These are phyloP conservation scores for Temnothorax unifasciatus DNA, from an alignment of 2,888 invertebrate species.

Conservation along the genomic window DNA sequence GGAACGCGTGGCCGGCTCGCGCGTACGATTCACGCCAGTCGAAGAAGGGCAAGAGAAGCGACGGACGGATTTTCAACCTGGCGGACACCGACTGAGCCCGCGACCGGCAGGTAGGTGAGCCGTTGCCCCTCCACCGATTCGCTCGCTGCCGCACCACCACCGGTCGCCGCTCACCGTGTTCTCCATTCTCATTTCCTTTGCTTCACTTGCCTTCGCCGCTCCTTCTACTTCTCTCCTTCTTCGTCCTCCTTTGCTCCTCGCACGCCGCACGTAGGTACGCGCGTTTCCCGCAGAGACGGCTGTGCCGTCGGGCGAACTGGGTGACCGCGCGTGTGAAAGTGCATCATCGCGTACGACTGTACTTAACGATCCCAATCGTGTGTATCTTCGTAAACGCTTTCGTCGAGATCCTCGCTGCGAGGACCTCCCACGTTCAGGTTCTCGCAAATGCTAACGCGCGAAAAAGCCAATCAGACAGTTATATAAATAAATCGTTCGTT, in stretches of 20 bases:
- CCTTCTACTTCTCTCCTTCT: conserved; percentile 58
- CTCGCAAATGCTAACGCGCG: not conserved
- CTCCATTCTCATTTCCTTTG: conserved; percentile 78
- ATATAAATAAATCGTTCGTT: not conserved
- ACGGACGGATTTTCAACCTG: conserved; percentile 83
- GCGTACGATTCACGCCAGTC: conserved; percentile 51
- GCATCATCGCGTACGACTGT: conserved; percentile 9
- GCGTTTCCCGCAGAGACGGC: conserved; percentile 46
- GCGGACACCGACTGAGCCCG: conserved; percentile 84
- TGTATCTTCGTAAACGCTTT: conserved; percentile 3
- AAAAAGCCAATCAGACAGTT: not conserved
- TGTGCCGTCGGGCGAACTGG: conserved; percentile 23
- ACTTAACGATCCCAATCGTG: not conserved
- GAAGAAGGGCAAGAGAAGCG: conserved; percentile 73
- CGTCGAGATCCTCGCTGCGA: not conserved
- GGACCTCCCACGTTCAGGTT: not conserved
- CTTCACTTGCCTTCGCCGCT: conserved; percentile 71
- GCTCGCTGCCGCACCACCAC: conserved; percentile 66
- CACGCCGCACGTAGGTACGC: conserved; percentile 21
- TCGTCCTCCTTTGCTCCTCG: conserved; percentile 61
- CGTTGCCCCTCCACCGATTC: conserved; percentile 75
- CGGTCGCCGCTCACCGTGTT: conserved; percentile 73
- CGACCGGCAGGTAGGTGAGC: conserved; percentile 84
- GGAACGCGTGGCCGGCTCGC: conserved; percentile 16
- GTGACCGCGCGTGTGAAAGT: conserved; percentile 30